Conservation (phyloP, 2,113 vertebrate species). For the Entelurus aequoreus region DNA sequence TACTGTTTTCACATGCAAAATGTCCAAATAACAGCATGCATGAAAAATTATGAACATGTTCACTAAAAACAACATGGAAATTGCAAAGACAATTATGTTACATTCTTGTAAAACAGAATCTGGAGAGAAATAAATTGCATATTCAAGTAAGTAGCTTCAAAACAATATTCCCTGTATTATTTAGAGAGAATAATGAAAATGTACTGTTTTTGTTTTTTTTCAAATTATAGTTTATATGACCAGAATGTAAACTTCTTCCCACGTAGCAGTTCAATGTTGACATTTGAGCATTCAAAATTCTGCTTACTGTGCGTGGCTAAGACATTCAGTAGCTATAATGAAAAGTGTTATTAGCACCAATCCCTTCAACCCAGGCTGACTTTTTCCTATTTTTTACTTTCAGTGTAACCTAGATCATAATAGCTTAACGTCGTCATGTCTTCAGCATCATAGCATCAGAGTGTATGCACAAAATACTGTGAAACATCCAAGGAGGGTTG, state of each 20-base stretch:
- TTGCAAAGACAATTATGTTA: neutral
- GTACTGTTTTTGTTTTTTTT: no score
- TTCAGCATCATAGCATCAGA: neutral
- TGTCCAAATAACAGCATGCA: slow-evolving; percentile 9
- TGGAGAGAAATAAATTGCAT: slow-evolving; percentile 1
- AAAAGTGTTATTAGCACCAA: slow-evolving; percentile 1
- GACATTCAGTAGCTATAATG: neutral
- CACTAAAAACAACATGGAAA: neutral
- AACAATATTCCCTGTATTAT: neutral
- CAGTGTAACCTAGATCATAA: neutral
- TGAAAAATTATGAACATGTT: slow-evolving; percentile 2
- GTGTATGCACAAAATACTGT: neutral
- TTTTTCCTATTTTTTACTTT: neutral
- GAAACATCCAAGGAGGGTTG: neutral
- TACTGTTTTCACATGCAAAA: neutral
- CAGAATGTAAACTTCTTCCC: no score
- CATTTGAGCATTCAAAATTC: no score
- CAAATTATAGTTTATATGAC: no score
- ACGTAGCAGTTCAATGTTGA: no score
- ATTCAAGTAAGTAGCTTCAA: slow-evolving; percentile 33
- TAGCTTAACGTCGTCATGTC: neutral
- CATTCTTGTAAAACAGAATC: slow-evolving; percentile 1
- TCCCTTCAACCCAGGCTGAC: neutral
- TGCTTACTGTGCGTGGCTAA: no score
- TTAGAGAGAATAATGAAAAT: no score